phyloP scores from a whole-genome alignment of 2,113 vertebrate genomes.

The Spermophilus dauricus region DNA sequence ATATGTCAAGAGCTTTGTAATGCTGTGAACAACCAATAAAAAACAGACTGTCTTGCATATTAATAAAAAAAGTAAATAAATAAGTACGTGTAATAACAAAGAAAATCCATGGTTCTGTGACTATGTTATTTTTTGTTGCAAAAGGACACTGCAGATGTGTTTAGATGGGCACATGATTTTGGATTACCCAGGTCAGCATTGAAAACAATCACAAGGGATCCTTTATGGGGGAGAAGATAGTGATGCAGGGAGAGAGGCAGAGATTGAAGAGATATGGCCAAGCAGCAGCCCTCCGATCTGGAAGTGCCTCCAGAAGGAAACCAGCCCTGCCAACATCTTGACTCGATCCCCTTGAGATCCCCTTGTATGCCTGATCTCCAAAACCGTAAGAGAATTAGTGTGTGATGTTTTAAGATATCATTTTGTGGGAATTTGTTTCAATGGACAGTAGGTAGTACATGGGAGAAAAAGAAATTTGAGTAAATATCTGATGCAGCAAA shows the following conservation, averaged over 20 bases:
- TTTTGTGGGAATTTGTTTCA: not conserved
- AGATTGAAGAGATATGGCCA: not conserved
- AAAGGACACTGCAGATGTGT: not conserved
- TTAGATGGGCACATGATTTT: not conserved
- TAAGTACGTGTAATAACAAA: too few species aligned
- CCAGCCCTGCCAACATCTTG: too few species aligned
- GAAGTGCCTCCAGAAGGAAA: not conserved
- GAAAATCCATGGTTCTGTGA: not conserved
- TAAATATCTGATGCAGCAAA: not conserved
- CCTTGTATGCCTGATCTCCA: not conserved
- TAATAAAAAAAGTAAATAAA: too few species aligned
- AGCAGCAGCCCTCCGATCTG: not conserved
- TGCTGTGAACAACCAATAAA: too few species aligned
- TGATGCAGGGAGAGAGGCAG: not conserved
- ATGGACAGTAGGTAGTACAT: not conserved
- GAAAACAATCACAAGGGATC: not conserved
- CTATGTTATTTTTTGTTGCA: not conserved
- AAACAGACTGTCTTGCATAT: too few species aligned
- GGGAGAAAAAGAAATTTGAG: not conserved
- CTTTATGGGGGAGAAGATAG: not conserved
- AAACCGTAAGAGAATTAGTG: not conserved
- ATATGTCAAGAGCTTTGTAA: too few species aligned
- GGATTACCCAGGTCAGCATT: too few species aligned
- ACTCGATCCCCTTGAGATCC: not conserved
- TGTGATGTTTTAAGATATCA: not conserved